Base-by-base conservation (phyloP, 2,797 vertebrate species). In the Novumbra hubbsi region DNA sequence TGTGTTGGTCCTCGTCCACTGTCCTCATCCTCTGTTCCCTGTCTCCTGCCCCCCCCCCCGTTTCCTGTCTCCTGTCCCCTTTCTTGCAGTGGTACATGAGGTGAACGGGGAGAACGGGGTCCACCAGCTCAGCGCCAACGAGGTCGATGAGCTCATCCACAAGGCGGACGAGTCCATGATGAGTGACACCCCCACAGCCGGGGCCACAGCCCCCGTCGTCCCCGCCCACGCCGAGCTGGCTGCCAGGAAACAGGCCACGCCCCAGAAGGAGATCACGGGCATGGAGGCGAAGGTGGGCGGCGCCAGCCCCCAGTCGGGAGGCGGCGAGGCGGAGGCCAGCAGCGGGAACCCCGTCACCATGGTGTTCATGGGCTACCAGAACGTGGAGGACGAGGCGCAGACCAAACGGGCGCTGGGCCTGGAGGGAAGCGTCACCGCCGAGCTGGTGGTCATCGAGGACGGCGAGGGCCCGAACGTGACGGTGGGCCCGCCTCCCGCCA, bases 291-390 rank as follows among this genome's bases (percentile, higher is more conserved):
- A 89, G 67, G 71, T 87, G 0, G 68, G 85, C 7, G 84, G 83
- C 0, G 57, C 27, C 4, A 79, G 72, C 66, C 78, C 89, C 0
- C 84, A 88, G 83, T 71, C 85, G 0, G 68, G 62, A 0, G 12
- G 74, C 0, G 63, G 63, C 8, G 88, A 91, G 0, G 86, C 88
- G 0, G 93, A 94, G 66, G 90, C 94, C 0, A 95, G 94, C 65
- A 86, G 86, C 0, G 95, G 96, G 63, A 93, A 95, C 30, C 96
- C 97, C 0, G 94, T 99, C 78, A 98, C 96, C 81, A 97, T 98
- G 97, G 96, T 98, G 86, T 98, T 98, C 85, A 97, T 97, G 96
- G 97, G 97, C 9, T 98, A 97, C 89, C 96, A 98, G 92, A 95
- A 89, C 0, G 97, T 98, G 77, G 96, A 98, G 86, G 97, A 97